Percentiles rank a stretch among this genome's conserved stretches.
phyloP scores from a whole-genome alignment of 2,797 vertebrate genomes.

The Crax fasciolata region DNA sequence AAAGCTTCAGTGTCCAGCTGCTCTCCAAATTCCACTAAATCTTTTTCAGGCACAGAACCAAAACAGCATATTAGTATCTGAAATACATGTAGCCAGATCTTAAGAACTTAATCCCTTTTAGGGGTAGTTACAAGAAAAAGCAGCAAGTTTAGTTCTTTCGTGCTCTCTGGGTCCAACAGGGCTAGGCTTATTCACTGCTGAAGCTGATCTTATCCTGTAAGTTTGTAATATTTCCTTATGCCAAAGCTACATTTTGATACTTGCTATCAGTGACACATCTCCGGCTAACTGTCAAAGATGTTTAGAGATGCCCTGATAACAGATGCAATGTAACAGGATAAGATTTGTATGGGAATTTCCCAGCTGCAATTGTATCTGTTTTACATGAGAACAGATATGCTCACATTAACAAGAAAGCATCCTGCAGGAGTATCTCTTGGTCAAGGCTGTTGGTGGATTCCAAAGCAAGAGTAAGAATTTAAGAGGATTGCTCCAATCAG shows the following conservation, averaged over 20 bases:
- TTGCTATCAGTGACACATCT: background rate
- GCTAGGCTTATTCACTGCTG: background rate
- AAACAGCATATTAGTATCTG: slow-evolving; percentile 1
- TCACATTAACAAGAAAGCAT: background rate
- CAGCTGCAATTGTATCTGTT: background rate
- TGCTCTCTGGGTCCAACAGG: background rate
- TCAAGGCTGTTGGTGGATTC: background rate
- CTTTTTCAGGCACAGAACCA: slow-evolving; percentile 33
- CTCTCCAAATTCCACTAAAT: slow-evolving; percentile 48
- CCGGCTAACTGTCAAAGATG: background rate
- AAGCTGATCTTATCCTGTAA: background rate
- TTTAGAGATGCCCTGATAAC: background rate
- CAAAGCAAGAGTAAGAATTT: background rate
- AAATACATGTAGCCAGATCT: slow-evolving; percentile 2
- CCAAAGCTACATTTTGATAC: background rate
- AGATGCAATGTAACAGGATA: background rate
- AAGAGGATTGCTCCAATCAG: background rate
- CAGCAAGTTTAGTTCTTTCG: background rate
- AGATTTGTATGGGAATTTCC: background rate
- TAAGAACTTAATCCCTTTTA: slow-evolving; percentile 27
- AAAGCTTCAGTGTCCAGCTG: background rate
- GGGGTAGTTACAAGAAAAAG: slow-evolving; percentile 4
- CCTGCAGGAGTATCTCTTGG: background rate
- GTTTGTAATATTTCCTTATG: background rate
- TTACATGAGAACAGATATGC: background rate